These are phyloP conservation scores for Tenrec ecaudatus DNA, from an alignment of 2,113 vertebrate genomes.

Conservation along the genomic window DNA sequence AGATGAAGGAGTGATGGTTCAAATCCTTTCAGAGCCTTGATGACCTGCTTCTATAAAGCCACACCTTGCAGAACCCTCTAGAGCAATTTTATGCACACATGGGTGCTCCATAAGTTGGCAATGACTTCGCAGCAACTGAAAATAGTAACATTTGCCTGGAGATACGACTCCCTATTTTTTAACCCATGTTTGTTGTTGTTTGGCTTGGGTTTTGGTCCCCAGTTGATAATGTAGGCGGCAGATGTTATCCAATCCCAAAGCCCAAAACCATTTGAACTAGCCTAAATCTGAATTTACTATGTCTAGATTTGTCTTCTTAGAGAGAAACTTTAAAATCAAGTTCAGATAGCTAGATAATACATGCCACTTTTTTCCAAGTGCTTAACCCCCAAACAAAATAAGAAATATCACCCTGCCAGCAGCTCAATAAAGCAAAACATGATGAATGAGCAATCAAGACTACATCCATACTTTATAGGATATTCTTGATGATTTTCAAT, in stretches of 20 bases:
- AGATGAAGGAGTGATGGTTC: neutral
- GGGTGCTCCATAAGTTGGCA: neutral
- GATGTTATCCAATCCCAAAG: conserved; percentile 11
- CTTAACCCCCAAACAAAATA: neutral
- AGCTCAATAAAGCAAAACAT: conserved; percentile 72
- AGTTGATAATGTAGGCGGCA: neutral
- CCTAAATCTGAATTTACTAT: neutral
- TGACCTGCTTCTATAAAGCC: neutral
- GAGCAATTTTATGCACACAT: neutral
- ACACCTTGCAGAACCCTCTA: neutral
- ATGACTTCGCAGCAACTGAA: neutral
- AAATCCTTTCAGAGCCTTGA: neutral
- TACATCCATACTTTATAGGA: conserved; percentile 64
- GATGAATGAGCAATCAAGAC: conserved; percentile 73
- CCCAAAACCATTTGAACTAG: neutral
- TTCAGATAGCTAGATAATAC: conserved; percentile 50
- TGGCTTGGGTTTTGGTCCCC: neutral
- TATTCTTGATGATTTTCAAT: conserved; percentile 61
- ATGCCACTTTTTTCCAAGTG: conserved; percentile 28
- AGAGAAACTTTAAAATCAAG: conserved; percentile 61
- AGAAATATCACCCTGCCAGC: conserved; percentile 73
- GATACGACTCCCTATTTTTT: neutral
- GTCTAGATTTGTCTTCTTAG: conserved; percentile 13
- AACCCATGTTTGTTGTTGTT: neutral
- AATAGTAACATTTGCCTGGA: neutral